These are phyloP conservation scores for Protonemura montana DNA, from an alignment of 2,888 invertebrate species.

Conservation along the genomic window DNA sequence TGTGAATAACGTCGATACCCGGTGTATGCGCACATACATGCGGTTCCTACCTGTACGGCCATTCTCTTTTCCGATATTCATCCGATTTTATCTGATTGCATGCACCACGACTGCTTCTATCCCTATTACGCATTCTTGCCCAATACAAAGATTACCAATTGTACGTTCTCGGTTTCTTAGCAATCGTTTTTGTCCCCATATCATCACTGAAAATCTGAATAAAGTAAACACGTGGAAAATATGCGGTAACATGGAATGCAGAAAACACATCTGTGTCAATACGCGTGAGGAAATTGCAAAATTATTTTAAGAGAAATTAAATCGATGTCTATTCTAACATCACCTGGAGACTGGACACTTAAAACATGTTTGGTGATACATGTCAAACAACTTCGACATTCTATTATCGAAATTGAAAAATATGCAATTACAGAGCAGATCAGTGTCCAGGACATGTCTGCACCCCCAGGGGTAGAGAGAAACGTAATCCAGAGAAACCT, in stretches of 20 bases:
- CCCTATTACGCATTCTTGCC: neutral
- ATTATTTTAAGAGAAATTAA: no score
- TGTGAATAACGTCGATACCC: neutral
- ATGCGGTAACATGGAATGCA: neutral
- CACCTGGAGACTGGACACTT: no score
- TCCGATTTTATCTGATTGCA: conserved; percentile 9
- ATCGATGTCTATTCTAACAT: no score
- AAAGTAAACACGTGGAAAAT: neutral
- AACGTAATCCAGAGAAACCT: neutral
- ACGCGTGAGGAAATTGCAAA: no score
- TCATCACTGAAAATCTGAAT: neutral
- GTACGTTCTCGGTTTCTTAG: neutral
- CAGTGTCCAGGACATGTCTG: neutral
- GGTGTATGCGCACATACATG: neutral
- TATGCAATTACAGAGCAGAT: neutral
- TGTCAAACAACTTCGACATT: no score
- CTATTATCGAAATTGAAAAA: no score
- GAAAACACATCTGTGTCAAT: no score
- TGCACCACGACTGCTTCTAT: neutral
- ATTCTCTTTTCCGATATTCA: conserved; percentile 9
- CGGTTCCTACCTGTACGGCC: neutral
- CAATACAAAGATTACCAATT: neutral
- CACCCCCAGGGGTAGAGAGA: neutral
- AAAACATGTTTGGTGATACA: no score
- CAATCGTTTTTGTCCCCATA: neutral